Base-by-base conservation (phyloP, 2,797 vertebrate species). In the Ceyx erithaca region DNA sequence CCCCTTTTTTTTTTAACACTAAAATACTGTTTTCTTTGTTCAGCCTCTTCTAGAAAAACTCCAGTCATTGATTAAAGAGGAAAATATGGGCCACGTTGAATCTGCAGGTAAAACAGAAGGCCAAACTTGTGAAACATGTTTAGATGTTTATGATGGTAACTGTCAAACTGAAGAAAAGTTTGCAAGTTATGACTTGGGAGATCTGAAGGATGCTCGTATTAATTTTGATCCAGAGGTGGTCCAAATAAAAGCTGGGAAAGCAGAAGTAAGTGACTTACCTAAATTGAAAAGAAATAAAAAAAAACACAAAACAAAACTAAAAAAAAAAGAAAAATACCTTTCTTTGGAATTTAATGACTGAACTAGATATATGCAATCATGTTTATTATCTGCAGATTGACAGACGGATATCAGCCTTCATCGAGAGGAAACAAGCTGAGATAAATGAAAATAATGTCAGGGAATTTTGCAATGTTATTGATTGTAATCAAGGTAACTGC, bases 381-480 rank as follows among this genome's bases (percentile, higher is more conserved):
- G 80, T 95, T 97, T 97, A 63, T 97, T 96, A 91, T 95, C 97
- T 97, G 92, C 97, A 99, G 99, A 99, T 99, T 98, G 99, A 99
- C 97, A 98, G 99, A 88, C 98, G 99, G 98, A 99, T 99, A 99
- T 99, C 98, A 98, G 99, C 99, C 98, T 99, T 99, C 98, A 99
- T 99, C 98, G 99, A 99, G 98, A 98, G 99, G 98, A 99, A 99
- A 97, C 99, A 99, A 98, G 99, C 99, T 96, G 99, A 99, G 98
- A 99, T 99, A 98, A 99, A 99, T 99, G 99, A 99, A 99, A 99
- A 99, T 98, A 99, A 99, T 96, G 99, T 99, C 97, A 98, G 99
- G 95, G 99, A 99, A 98, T 99, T 99, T 98, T 99, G 99, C 98
- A 99, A 99, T 98, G 99, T 99, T 99, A 99, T 99, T 98, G 98